Conservation (phyloP, 1,140 invertebrate genomes). For the Lepidurus couesii region DNA sequence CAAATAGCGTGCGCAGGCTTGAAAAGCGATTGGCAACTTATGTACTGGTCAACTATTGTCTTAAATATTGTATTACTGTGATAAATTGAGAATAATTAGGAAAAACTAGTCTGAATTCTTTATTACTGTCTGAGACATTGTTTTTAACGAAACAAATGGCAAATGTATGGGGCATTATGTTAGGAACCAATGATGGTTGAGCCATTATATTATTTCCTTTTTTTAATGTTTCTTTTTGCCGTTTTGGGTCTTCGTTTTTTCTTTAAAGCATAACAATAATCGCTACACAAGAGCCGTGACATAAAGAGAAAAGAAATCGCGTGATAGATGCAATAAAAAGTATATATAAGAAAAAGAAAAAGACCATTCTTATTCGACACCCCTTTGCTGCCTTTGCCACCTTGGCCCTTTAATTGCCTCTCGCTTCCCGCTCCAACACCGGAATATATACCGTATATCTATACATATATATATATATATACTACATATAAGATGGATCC, state of each 20-base stretch:
- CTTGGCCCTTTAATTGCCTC: constrained; percentile 21
- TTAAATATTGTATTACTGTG: too few relatives aligned
- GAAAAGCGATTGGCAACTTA: too few relatives aligned
- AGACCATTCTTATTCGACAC: constrained; percentile 19
- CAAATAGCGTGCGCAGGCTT: too few relatives aligned
- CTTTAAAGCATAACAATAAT: neutral
- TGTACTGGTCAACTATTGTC: too few relatives aligned
- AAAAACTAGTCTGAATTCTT: too few relatives aligned
- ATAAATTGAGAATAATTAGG: too few relatives aligned
- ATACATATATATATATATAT: neutral
- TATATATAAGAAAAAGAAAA: neutral
- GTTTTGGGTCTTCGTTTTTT: neutral
- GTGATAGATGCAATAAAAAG: constrained; percentile 19
- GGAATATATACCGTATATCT: neutral
- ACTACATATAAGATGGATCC: too few relatives aligned
- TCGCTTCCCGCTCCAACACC: constrained; percentile 6
- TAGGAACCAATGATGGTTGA: neutral
- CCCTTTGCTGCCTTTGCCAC: constrained; percentile 20
- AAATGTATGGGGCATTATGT: too few relatives aligned
- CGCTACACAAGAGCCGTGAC: constrained; percentile 1
- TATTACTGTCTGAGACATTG: too few relatives aligned
- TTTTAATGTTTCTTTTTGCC: neutral
- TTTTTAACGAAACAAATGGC: too few relatives aligned
- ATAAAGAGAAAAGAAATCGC: constrained; percentile 12
- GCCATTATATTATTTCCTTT: neutral